Evolutionary conservation across 2,797 vertebrate species (phyloP).

Genomic region (Aratinga solstitialis): DNA sequence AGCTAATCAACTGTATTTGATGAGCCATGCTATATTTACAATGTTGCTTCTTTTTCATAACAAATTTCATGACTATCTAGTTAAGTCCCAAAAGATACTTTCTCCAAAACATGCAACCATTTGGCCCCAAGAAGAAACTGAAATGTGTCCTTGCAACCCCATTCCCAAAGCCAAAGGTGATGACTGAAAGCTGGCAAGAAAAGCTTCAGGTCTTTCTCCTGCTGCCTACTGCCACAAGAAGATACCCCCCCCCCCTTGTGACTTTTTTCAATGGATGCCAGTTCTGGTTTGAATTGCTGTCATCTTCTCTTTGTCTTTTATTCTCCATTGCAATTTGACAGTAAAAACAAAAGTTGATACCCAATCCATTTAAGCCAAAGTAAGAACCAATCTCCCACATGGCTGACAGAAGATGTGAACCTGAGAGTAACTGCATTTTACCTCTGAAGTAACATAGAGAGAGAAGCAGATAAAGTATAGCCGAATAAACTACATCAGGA

Average conservation of each 20-base stretch:
- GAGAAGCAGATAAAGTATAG: conserved; percentile 26
- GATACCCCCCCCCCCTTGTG: accelerated
- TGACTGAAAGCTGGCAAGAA: background rate
- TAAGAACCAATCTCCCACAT: background rate
- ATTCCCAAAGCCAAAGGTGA: background rate
- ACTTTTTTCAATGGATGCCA: background rate
- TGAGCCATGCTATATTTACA: background rate
- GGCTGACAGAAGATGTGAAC: background rate
- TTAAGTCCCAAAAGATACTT: background rate
- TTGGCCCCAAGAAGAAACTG: background rate
- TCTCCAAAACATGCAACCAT: background rate
- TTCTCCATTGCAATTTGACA: background rate
- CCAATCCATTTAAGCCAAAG: background rate
- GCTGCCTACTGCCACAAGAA: background rate
- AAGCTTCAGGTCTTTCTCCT: background rate
- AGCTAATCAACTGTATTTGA: background rate
- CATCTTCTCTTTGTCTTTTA: background rate
- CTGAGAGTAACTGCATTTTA: background rate
- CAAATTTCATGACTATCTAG: background rate
- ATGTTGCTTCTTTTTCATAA: background rate
- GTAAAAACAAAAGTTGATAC: conserved; percentile 1
- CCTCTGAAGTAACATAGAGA: conserved; percentile 2
- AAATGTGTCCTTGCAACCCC: background rate
- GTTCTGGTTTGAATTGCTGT: background rate
- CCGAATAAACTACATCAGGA: conserved; percentile 20